Evolutionary conservation across 2,888 invertebrate species (phyloP), one percentile per base, ranked within the genome.

Genomic region (Drosophila cognata): DNA sequence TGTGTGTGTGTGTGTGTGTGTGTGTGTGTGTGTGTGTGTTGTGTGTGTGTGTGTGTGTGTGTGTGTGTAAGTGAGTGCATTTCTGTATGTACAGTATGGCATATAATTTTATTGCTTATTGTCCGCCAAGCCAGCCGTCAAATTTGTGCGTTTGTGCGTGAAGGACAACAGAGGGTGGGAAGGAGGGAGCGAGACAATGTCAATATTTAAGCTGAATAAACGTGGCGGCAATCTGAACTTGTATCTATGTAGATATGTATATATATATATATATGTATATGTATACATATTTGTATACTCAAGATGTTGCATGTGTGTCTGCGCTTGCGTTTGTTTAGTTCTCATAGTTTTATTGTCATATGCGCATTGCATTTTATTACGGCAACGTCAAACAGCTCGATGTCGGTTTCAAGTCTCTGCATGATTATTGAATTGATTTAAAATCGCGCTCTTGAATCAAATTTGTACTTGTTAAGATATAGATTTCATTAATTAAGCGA

Each of bases 101-200:
- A 90, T 85, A 86, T 82, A 77, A 85, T 82, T 84, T 84, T 84
- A 84, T 84, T 88, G 85, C 84, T 86, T 78, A 90, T 88, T 89
- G 90, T 83, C 66, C 75, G 71, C 89, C 86, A 82, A 79, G 71
- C 71, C 79, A 71, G 60, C 55, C 69, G 52, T 84, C 70, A 75
- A 89, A 84, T 89, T 84, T 73, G 85, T 89, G 88, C 83, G 88
- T 81, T 84, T 84, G 89, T 84, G 89, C 89, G 89, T 89, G 70
- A 66, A 74, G 60, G 67, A 70, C 57, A 41, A 16, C 33, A n/a
- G 13, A 2, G 10, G 55, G 43, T 55, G 58, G 48, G 29, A 7
- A n/a, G 4, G 8, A 10, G 13, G n/a, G 35, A 69, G 57, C 71
- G 73, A 67, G 82, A 84, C 85, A 66, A 43, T 78, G 66, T 64